Conservation (phyloP, 2,797 vertebrate genomes). For the Falco peregrinus region DNA sequence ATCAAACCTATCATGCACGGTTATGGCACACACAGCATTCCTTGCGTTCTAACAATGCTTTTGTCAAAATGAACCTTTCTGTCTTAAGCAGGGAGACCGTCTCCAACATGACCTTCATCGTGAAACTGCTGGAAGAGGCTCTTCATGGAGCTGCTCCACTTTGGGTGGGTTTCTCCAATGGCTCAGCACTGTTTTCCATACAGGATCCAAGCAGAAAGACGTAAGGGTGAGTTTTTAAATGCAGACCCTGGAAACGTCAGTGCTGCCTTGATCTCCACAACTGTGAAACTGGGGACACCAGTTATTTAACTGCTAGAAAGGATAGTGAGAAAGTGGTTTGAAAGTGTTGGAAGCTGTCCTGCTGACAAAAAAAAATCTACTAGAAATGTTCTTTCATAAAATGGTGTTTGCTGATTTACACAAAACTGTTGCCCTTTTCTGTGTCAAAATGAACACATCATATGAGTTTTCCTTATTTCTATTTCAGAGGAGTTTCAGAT, state of each 20-base stretch:
- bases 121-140: background rate
- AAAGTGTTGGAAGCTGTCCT: background rate
- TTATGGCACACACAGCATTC: background rate
- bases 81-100: background rate
- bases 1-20: background rate
- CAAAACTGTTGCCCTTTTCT: background rate
- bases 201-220: background rate
- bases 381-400: background rate
- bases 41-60: background rate
- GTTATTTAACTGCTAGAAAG: background rate
- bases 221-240: background rate
- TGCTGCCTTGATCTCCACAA: background rate
- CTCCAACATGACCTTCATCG: background rate
- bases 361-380: background rate
- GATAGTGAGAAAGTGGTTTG: background rate
- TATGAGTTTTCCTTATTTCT: background rate
- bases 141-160: background rate
- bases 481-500: background rate
- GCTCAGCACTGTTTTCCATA: background rate
- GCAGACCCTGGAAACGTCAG: background rate
- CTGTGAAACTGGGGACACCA: background rate
- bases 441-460: background rate
- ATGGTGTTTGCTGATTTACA: background rate
- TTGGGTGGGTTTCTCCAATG: rapidly evolving
- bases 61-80: background rate